These are phyloP conservation scores for Lasiommata megera DNA, from an alignment of 2,888 invertebrate genomes.

Conservation along the genomic window DNA sequence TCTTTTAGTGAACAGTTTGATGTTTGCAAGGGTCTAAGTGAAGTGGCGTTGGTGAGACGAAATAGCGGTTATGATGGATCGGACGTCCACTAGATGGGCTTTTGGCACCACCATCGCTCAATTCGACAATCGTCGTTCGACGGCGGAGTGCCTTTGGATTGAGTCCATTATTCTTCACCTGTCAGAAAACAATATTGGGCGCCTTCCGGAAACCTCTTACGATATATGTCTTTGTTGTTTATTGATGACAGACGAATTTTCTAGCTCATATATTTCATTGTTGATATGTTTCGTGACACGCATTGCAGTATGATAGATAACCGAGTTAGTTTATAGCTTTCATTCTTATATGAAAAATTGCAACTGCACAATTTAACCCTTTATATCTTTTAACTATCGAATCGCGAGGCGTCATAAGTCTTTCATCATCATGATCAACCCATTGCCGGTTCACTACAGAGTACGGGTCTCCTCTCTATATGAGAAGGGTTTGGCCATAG, in stretches of 20 bases:
- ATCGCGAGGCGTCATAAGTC: too few species aligned
- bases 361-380: too few species aligned
- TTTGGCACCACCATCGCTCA: constrained; percentile 75
- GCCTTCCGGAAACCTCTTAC: constrained; percentile 29
- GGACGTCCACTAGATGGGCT: constrained; percentile 65
- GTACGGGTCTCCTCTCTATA: too few species aligned
- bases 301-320: neutral
- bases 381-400: too few species aligned
- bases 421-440: too few species aligned
- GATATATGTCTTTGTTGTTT: constrained; percentile 29
- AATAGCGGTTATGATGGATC: constrained; percentile 71
- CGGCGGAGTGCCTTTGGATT: constrained; percentile 61
- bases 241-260: constrained; percentile 28
- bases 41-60: constrained; percentile 47
- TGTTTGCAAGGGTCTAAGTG: constrained; percentile 38
- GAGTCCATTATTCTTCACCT: constrained; percentile 65
- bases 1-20: constrained; percentile 9
- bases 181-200: constrained; percentile 36
- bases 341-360: too few species aligned
- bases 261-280: constrained; percentile 16
- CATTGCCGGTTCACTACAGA: too few species aligned
- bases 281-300: constrained; percentile 4
- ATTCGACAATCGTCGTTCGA: constrained; percentile 71
- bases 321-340: neutral
- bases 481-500: too few species aligned